Evolutionary conservation across 2,113 vertebrate genomes (phyloP).

Genomic region (Ranitomeya variabilis): DNA sequence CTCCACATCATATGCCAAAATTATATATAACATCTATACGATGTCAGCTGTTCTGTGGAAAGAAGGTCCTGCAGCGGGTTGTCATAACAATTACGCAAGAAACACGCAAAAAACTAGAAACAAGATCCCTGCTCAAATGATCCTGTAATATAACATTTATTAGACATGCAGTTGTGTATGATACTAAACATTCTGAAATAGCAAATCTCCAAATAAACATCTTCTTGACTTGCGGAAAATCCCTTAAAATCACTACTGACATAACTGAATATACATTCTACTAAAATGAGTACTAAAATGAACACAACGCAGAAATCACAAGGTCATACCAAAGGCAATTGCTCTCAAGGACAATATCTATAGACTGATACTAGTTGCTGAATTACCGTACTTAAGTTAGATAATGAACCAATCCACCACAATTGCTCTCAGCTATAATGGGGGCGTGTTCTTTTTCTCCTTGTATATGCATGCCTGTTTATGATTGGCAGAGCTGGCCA

Average conservation of each 20-base stretch:
- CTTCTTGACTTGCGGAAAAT: not conserved
- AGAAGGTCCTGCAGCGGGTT: not conserved
- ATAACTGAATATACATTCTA: not conserved
- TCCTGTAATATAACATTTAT: not conserved
- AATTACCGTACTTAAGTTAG: not conserved
- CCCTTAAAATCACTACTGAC: not conserved
- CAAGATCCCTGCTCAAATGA: not conserved
- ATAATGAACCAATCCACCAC: not conserved
- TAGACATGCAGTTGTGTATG: not conserved
- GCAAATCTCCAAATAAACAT: not conserved
- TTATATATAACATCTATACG: not conserved
- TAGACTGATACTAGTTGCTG: not conserved
- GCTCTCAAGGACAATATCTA: not conserved
- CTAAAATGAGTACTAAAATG: not conserved
- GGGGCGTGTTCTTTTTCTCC: not conserved
- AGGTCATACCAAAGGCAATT: not conserved
- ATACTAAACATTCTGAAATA: not conserved
- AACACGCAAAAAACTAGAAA: not conserved
- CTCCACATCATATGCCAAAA: not conserved
- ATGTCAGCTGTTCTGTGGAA: constrained; percentile 6
- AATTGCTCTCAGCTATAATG: not conserved
- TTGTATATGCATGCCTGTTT: too few relatives aligned
- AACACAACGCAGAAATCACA: not conserved
- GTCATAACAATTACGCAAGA: constrained; percentile 5
- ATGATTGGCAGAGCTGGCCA: too few relatives aligned